Conservation (phyloP, 2,113 vertebrate genomes). For the Chaenogobius annularis region DNA sequence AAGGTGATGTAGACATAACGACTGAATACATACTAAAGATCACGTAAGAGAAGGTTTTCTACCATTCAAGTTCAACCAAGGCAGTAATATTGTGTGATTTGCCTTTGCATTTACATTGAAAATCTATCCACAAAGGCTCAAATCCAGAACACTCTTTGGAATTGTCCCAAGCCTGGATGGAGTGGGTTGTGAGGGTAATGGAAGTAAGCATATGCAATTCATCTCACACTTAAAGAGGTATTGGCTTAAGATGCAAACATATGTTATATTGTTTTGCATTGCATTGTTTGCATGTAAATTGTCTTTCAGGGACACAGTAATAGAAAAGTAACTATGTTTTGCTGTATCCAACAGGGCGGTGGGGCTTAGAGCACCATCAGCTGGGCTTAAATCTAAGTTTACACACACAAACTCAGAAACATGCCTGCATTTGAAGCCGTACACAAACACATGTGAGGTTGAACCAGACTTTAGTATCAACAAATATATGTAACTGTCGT, state of each 20-base stretch:
- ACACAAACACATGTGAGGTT: slow-evolving; percentile 41
- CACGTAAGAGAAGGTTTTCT: slow-evolving; percentile 27
- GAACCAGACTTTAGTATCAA: slow-evolving; percentile 60
- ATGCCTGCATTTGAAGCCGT: slow-evolving; percentile 70
- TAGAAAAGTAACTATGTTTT: no score
- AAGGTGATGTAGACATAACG: slow-evolving; percentile 55
- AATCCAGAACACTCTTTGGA: background rate
- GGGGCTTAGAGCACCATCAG: slow-evolving; percentile 73
- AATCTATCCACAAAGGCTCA: background rate
- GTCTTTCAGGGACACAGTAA: no score
- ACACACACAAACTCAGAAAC: slow-evolving; percentile 60
- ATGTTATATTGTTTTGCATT: background rate
- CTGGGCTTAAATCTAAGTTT: slow-evolving; percentile 68
- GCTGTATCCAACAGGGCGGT: slow-evolving; percentile 64
- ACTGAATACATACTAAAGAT: slow-evolving; percentile 29
- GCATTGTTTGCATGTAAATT: no score
- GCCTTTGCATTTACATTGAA: background rate
- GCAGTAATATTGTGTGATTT: background rate
- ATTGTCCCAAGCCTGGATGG: no score
- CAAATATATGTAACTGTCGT: slow-evolving; percentile 48
- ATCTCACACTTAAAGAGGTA: background rate
- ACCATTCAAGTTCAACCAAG: slow-evolving; percentile 14
- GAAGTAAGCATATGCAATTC: background rate
- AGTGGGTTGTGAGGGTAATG: background rate
- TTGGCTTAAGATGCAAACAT: background rate